Conservation (phyloP, 1,140 invertebrate species). For the Sycophila sp. region DNA sequence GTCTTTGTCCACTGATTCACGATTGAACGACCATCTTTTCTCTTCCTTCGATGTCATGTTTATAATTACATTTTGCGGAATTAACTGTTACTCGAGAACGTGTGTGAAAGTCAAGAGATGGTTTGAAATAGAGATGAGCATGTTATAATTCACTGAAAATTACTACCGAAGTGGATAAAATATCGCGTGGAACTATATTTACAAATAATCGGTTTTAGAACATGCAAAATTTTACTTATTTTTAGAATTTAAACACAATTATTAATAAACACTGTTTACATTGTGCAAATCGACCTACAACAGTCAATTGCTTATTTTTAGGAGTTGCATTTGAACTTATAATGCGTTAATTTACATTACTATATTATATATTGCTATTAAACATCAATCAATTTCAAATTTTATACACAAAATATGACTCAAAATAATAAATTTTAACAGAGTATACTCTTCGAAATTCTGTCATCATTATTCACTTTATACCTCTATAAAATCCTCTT, state of each 20-base stretch:
- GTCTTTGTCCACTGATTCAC: background rate
- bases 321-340: background rate
- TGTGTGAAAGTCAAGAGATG: background rate
- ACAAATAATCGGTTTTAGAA: no score
- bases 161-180: background rate
- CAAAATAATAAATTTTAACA: background rate
- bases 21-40: background rate
- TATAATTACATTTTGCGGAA: constrained; percentile 25
- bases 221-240: no score
- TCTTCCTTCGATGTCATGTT: background rate
- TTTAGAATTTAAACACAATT: no score
- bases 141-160: background rate
- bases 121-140: background rate
- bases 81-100: constrained; percentile 5
- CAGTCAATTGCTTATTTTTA: constrained; percentile 1
- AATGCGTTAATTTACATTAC: background rate
- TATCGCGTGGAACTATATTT: no score
- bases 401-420: no score
- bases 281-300: no score
- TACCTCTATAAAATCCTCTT: background rate
- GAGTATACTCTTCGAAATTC: background rate
- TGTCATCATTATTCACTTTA: background rate
- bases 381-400: no score
- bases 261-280: no score
- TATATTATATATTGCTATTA: no score